Evolutionary conservation across 2,888 invertebrate species (phyloP), one percentile per base, ranked within the genome.

Genomic region (Nomada hirtipes): DNA sequence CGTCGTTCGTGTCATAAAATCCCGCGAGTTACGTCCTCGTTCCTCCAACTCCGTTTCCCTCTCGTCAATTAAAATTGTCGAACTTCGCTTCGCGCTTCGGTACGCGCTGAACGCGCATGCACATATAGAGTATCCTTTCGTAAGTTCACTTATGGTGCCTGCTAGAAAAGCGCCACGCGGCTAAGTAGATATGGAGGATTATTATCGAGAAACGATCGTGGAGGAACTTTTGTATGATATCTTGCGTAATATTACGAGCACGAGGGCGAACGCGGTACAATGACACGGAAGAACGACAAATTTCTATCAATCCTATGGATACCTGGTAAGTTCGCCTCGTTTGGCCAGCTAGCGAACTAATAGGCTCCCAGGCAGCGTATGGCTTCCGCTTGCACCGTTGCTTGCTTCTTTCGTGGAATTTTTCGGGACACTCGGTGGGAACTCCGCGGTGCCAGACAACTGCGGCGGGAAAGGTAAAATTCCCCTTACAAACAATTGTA

Each of bases 21-120:
- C 75, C 79, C 74, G 57, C 78, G 68, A 72, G 69, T 67, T 69
- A 71, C 77, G 11, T 64, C 60, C 59, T 4, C 7, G 47, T 47
- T 11, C 18, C n/a, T 26, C 10, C 26, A 36, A 4, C 15, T 18
- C 13, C 26, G 4, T 42, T 15, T 18, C 18, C 36, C 44, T 15
- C 72, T 29, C 50, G 70, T 77, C 82, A 86, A 86, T 86, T 86
- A 86, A 86, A 79, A 68, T 79, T 42, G 80, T 76, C 84, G 79
- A 72, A 79, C 61, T 59, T 23, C 10, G 26, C 26, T 26, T 2
- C 26, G 26, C 26, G 26, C 26, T 26, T 26, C 26, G 26, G 26
- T 26, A 26, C 26, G 26, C 26, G 26, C 26, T 26, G 26, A 26
- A 26, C 26, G 26, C 2, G 26, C 26, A 26, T 26, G 36, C 44